A percentile compares a stretch with the other conserved stretches of the same genome.
Evolutionary conservation across 35 echinoderm and acorn worm species (phyloP).

Genomic region (Eucidaris tribuloides): DNA sequence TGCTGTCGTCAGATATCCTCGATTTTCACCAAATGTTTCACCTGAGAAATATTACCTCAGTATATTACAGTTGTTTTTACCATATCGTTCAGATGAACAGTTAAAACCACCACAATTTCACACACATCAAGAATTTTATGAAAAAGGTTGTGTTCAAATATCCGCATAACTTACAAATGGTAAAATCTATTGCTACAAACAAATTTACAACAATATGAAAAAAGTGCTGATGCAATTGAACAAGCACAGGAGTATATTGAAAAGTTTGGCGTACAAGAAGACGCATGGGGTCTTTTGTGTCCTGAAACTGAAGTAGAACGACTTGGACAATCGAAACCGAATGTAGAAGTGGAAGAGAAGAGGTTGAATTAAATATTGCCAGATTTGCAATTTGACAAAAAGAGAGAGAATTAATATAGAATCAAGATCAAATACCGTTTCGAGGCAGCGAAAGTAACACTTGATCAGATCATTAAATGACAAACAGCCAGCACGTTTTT

Average conservation of each 20-base stretch:
- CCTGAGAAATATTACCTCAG: constrained; percentile 45
- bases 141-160: not conserved
- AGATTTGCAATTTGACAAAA: constrained; percentile 19
- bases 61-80: constrained; percentile 31
- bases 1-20: constrained; percentile 46
- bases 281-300: constrained; percentile 54
- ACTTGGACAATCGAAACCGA: not conserved
- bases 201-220: constrained; percentile 43
- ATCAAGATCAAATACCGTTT: not conserved
- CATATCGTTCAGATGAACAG: constrained; percentile 27
- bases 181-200: constrained; percentile 15
- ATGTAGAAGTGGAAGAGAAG: not conserved
- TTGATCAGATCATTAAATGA: constrained; percentile 50
- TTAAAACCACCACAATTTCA: constrained; percentile 29
- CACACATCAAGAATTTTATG: constrained; percentile 38
- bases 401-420: not conserved
- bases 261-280: constrained; percentile 12
- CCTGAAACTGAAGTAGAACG: constrained; percentile 45
- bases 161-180: not conserved
- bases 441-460: not conserved
- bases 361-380: constrained; percentile 18
- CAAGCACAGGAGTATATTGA: constrained; percentile 28
- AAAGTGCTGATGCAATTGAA: constrained; percentile 8
- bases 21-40: constrained; percentile 11
- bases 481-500: constrained; percentile 47